A percentile compares a stretch with the other conserved stretches of the same genome.
Conservation (phyloP, 2,888 invertebrate genomes). For the Iselma pallidipennis region DNA sequence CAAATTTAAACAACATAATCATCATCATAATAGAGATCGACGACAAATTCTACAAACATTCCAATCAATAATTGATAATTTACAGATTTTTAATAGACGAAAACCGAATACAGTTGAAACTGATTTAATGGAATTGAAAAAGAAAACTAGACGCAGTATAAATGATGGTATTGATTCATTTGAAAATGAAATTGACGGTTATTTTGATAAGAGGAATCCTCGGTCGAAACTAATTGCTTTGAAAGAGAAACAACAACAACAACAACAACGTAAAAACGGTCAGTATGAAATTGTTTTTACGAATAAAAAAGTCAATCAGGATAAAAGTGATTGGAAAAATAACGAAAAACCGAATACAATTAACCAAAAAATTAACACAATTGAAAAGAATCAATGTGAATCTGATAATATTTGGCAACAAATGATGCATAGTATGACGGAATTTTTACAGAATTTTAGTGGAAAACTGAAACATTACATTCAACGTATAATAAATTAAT, state of each 20-base stretch:
- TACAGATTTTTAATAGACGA: constrained; percentile 14
- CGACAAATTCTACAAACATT: constrained; percentile 3
- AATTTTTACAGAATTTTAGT: not conserved
- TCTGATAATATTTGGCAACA: not conserved
- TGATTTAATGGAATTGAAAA: constrained; percentile 5
- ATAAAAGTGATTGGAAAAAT: constrained; percentile 5
- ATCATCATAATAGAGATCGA: not conserved
- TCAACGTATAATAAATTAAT: not conserved
- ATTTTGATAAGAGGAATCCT: not conserved
- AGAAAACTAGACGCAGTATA: constrained; percentile 25
- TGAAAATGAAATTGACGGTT: constrained; percentile 37
- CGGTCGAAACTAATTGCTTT: constrained; percentile 9
- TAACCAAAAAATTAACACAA: not conserved
- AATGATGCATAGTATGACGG: not conserved
- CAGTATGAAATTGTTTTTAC: constrained; percentile 31
- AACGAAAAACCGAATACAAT: not conserved
- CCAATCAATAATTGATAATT: constrained; percentile 34
- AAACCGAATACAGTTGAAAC: constrained; percentile 6
- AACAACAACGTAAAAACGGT: constrained; percentile 25
- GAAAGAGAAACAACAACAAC: constrained; percentile 14
- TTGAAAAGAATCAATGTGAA: not conserved
- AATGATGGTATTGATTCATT: constrained; percentile 19
- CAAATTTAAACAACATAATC: no score
- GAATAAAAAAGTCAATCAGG: constrained; percentile 4
- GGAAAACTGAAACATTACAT: not conserved